Conservation (phyloP, 2,888 invertebrate species). For the Hesperia comma region DNA sequence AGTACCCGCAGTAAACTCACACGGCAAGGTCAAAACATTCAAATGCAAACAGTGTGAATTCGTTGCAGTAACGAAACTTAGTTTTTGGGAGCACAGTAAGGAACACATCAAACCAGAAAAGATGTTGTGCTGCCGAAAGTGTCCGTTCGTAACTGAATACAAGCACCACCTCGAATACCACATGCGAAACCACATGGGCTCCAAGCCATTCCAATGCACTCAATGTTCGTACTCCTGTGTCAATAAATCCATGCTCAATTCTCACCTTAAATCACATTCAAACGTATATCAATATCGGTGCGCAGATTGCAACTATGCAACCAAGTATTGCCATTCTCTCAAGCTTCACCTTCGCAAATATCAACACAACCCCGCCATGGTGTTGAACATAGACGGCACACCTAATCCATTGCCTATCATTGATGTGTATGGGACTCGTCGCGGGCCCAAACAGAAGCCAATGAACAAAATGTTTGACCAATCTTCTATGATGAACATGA, state of each 20-base stretch:
- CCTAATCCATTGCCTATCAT: slow-evolving; percentile 94
- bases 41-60: slow-evolving; percentile 97
- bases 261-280: slow-evolving; percentile 98
- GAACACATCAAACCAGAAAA: slow-evolving; percentile 97
- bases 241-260: slow-evolving; percentile 99
- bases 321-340: slow-evolving; percentile 98
- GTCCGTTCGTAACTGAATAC: slow-evolving; percentile 99
- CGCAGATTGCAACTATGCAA: slow-evolving; percentile 96
- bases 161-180: slow-evolving; percentile 99
- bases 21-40: slow-evolving; percentile 94
- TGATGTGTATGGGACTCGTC: slow-evolving; percentile 94
- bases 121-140: slow-evolving; percentile 94
- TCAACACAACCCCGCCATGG: slow-evolving; percentile 94
- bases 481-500: slow-evolving; percentile 52
- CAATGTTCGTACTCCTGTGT: slow-evolving; percentile 96
- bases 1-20: slow-evolving; percentile 87
- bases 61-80: slow-evolving; percentile 92
- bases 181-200: slow-evolving; percentile 95
- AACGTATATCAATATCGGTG: slow-evolving; percentile 97
- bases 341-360: slow-evolving; percentile 97
- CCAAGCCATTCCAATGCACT: slow-evolving; percentile 97
- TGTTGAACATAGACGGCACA: slow-evolving; percentile 94
- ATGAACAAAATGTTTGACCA: slow-evolving; percentile 70
- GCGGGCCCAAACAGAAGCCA: slow-evolving; percentile 90
- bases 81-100: slow-evolving; percentile 96